Base-by-base conservation (phyloP, 2,888 invertebrate species). In the Melitaea athalia region DNA sequence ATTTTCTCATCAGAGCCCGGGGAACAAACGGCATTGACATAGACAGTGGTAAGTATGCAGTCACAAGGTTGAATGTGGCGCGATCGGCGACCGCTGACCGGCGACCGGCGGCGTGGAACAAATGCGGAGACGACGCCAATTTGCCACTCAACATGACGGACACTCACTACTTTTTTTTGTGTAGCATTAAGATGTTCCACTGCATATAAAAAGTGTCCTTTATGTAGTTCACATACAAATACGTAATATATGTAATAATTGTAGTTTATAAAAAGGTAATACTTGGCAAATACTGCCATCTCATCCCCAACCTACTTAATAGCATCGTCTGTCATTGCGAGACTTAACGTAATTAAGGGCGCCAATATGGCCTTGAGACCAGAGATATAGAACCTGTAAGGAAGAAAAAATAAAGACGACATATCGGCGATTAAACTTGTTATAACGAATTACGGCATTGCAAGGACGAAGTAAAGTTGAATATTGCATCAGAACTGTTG, bases 381-480 rank as follows among this genome's bases (percentile, higher is more conserved):
- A 81, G 77, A 78, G 78, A 80, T 80, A 80, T 81, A 85, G 82
- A 84, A 82, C 85, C 81, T 83, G 85, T 79, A 75, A 80, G 71
- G 67, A 70, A 77, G 82, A 89, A 90, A 89, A 89, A 86, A 89
- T 85, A 87, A 90, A 88, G 88, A 85, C 85, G 85, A 84, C 81
- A 85, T 79, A 80, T 83, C 81, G 81, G 79, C 88, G 83, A 87
- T 88, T 88, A 86, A 87, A 87, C 85, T 87, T 85, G 90, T 91
- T 88, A 85, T 89, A 89, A 90, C 89, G 90, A 92, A 91, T 92
- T 92, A 92, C 91, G 91, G 91, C 92, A 92, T 91, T 92, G 92
- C 92, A 92, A 92, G 92, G 91, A 92, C 91, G 91, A 90, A 86
- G 89, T 91, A 91, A 91, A 91, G 91, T 91, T 91, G 90, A 92